Evolutionary conservation across 2,888 invertebrate genomes (phyloP).

Genomic region (Lepidochitona cinerea): DNA sequence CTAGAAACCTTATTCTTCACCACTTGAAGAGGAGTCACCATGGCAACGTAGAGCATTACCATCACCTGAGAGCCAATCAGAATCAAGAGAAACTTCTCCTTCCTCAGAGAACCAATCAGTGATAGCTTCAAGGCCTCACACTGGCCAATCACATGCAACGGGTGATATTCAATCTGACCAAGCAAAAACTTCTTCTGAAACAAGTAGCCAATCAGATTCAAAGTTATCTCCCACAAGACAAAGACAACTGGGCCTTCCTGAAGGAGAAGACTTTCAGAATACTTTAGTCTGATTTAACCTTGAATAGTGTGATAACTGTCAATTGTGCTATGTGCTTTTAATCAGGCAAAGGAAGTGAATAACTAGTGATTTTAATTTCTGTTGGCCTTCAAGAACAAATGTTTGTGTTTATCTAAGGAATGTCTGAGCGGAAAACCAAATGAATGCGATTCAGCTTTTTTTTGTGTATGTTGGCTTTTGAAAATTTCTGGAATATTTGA

Average conservation of each 20-base stretch:
- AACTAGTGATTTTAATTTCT: too few species aligned
- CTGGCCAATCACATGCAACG: neutral
- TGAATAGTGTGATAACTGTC: too few species aligned
- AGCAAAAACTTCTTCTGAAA: constrained; percentile 16
- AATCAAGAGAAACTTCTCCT: constrained; percentile 18
- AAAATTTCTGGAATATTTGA: too few species aligned
- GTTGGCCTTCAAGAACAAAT: too few species aligned
- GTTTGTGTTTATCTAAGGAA: too few species aligned
- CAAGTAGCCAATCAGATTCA: constrained; percentile 4
- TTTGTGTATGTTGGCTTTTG: too few species aligned
- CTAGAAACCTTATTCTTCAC: neutral
- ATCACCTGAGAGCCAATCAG: constrained; percentile 37
- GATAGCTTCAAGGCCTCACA: neutral
- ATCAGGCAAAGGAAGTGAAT: too few species aligned
- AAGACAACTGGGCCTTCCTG: constrained; percentile 25
- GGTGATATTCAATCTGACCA: constrained; percentile 6
- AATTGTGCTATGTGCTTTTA: too few species aligned
- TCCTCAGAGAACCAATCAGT: constrained; percentile 19
- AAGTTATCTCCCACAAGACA: constrained; percentile 15
- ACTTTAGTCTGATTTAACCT: constrained; percentile 21
- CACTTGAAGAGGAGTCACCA: constrained; percentile 28
- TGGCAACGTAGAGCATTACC: constrained; percentile 37
- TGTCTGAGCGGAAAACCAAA: too few species aligned
- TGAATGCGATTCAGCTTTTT: too few species aligned
- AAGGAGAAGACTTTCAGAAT: constrained; percentile 24